phyloP scores from a whole-genome alignment of 1,140 invertebrate genomes.

The Elysia chlorotica region DNA sequence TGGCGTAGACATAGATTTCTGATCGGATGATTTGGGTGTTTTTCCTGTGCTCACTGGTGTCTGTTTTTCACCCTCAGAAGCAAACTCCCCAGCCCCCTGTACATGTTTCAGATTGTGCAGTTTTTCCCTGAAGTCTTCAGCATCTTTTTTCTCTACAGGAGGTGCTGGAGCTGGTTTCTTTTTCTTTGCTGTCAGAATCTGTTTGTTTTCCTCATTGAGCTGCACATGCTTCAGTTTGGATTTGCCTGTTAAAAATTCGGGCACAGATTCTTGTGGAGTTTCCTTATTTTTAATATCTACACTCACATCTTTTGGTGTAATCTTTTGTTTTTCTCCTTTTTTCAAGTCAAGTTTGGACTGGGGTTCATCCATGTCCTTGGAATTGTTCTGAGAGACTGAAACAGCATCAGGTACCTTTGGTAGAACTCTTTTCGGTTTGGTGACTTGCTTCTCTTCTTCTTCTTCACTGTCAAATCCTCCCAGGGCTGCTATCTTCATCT shows the following conservation, averaged over 20 bases:
- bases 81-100: no score
- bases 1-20: not conserved
- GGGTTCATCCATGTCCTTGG: no score
- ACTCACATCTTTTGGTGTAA: no score
- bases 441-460: not conserved
- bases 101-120: conserved; percentile 9
- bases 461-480: conserved; percentile 34
- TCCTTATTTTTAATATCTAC: not conserved
- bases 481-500: conserved; percentile 35
- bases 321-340: no score
- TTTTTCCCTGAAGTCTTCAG: conserved; percentile 12
- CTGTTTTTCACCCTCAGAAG: not conserved
- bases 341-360: no score
- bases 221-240: not conserved
- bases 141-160: no score
- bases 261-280: not conserved
- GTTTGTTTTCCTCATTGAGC: not conserved
- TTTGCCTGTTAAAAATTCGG: not conserved
- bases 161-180: no score
- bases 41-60: not conserved
- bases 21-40: not conserved
- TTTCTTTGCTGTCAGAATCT: no score
- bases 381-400: no score
- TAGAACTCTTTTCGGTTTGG: not conserved
- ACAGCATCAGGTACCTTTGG: no score